Conservation (phyloP, 2,888 invertebrate species). For the Scrobipalpa costella region DNA sequence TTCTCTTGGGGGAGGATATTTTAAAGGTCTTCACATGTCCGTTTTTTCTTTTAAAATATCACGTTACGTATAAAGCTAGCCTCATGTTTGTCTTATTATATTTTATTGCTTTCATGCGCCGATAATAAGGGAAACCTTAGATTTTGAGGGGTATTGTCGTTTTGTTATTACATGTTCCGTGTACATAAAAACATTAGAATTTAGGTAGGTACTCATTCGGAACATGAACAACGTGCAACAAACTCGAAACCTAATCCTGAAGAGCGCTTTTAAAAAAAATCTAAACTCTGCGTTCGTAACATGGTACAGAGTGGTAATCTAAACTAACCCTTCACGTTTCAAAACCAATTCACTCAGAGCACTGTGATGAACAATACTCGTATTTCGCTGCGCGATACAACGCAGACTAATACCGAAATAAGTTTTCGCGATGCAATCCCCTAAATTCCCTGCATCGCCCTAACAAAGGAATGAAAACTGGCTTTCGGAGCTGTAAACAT, state of each 20-base stretch:
- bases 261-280: slow-evolving; percentile 26
- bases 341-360: slow-evolving; percentile 67
- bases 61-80: slow-evolving; percentile 56
- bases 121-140: slow-evolving; percentile 65
- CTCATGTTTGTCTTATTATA: slow-evolving; percentile 65
- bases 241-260: neutral
- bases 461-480: slow-evolving; percentile 23
- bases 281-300: slow-evolving; percentile 26
- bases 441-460: slow-evolving; percentile 22
- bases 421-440: slow-evolving; percentile 10
- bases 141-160: slow-evolving; percentile 43
- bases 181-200: neutral
- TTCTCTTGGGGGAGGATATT: slow-evolving; percentile 55
- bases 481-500: slow-evolving; percentile 25
- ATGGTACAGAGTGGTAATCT: slow-evolving; percentile 16
- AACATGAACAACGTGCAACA: neutral
- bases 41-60: slow-evolving; percentile 66
- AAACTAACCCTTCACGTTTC: slow-evolving; percentile 48
- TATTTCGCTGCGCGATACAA: slow-evolving; percentile 60
- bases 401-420: slow-evolving; percentile 37
- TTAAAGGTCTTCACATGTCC: slow-evolving; percentile 76
- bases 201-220: neutral
- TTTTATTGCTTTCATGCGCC: slow-evolving; percentile 55
- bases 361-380: slow-evolving; percentile 72
- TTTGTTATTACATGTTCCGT: neutral